These are phyloP conservation scores for Pyrocephalus nanus DNA, from an alignment of 2,797 vertebrate genomes.

Conservation along the genomic window DNA sequence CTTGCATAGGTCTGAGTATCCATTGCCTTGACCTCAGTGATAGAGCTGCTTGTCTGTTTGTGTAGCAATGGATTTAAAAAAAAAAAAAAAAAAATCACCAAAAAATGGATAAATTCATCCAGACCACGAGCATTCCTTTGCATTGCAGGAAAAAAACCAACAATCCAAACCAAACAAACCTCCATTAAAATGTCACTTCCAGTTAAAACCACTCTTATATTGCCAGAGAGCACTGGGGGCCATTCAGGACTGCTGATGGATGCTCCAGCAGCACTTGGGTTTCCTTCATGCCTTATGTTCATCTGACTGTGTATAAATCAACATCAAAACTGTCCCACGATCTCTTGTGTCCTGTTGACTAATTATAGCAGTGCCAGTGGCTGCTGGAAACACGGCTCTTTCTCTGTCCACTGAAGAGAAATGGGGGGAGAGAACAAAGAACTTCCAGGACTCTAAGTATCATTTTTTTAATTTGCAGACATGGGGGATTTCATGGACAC, in stretches of 20 bases:
- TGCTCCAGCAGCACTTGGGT: neutral
- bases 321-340: neutral
- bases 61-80: neutral
- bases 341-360: neutral
- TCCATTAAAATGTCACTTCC: neutral
- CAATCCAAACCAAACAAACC: neutral
- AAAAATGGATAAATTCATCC: neutral
- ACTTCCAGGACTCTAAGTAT: neutral
- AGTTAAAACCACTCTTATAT: neutral
- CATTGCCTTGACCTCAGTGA: neutral
- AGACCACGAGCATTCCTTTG: neutral
- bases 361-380: neutral
- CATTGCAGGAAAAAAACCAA: too few species aligned
- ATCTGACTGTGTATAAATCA: neutral
- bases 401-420: neutral
- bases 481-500: conserved; percentile 82
- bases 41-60: neutral
- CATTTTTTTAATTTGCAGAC: conserved; percentile 74
- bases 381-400: neutral
- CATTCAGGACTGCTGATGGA: neutral
- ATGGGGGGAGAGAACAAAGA: neutral
- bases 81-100: too few species aligned
- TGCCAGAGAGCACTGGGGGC: neutral
- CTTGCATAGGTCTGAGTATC: neutral
- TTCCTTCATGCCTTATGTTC: neutral